Percentiles rank a stretch among this genome's conserved stretches.
Evolutionary conservation across 2,888 invertebrate species (phyloP).

Genomic region (Meiosimyza platycephala): DNA sequence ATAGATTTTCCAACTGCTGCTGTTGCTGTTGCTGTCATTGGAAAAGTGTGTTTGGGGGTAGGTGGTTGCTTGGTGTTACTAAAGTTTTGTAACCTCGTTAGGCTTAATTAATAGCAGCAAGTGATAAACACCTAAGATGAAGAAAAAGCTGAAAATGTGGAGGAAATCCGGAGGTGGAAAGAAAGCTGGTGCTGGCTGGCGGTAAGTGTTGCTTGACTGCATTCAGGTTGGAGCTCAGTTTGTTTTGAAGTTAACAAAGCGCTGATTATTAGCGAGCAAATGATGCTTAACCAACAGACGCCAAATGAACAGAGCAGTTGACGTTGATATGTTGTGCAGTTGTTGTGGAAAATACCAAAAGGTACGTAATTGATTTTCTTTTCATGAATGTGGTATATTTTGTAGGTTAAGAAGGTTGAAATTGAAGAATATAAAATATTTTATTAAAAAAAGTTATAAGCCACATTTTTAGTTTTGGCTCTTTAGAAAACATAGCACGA

Average conservation of each 20-base stretch:
- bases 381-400: too few relatives aligned
- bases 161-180: not conserved
- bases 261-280: constrained; percentile 47
- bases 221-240: not conserved
- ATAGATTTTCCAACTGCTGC: constrained; percentile 7
- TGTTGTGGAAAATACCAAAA: not conserved
- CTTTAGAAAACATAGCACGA: too few relatives aligned
- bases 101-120: constrained; percentile 68
- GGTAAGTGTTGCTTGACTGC: not conserved
- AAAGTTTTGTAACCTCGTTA: constrained; percentile 66
- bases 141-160: constrained; percentile 3
- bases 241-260: constrained; percentile 20
- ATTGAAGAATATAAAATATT: too few relatives aligned
- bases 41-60: constrained; percentile 34
- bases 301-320: constrained; percentile 46
- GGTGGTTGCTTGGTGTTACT: constrained; percentile 55
- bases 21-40: constrained; percentile 30
- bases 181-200: not conserved
- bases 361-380: too few relatives aligned
- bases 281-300: constrained; percentile 35
- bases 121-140: constrained; percentile 59
- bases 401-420: too few relatives aligned
- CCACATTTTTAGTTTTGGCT: too few relatives aligned
- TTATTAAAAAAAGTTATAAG: too few relatives aligned
- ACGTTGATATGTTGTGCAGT: constrained; percentile 37